Conservation (phyloP, 2,797 vertebrate genomes). For the Pterois miles region DNA sequence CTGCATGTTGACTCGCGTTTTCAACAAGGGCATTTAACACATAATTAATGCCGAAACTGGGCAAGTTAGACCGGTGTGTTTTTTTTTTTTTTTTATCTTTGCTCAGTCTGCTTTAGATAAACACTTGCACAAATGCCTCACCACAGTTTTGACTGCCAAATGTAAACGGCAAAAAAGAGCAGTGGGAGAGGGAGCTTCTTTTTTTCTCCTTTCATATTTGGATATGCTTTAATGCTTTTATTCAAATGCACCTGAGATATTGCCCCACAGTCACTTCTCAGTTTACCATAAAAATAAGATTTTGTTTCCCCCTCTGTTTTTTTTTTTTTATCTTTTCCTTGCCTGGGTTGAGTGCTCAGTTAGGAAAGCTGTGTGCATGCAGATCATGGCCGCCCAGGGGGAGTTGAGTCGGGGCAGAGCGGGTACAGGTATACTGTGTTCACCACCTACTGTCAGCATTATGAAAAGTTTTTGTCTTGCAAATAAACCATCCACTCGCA, state of each 20-base stretch:
- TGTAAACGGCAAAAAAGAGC: conserved; percentile 82
- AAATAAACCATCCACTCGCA: conserved; percentile 63
- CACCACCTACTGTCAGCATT: conserved; percentile 48
- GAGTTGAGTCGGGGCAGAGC: conserved; percentile 35
- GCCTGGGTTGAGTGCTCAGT: conserved; percentile 66
- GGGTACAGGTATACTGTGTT: conserved; percentile 43
- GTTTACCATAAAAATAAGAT: conserved; percentile 81
- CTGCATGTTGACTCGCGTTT: conserved; percentile 69
- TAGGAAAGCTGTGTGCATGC: conserved; percentile 58
- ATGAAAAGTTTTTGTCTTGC: conserved; percentile 75
- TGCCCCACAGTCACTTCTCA: conserved; percentile 74
- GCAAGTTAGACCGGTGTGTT: conserved; percentile 37
- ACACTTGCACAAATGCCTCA: conserved; percentile 80
- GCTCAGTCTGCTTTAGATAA: conserved; percentile 71
- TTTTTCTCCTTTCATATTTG: conserved; percentile 69
- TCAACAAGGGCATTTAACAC: conserved; percentile 74
- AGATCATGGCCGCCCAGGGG: conserved; percentile 52
- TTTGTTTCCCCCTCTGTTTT: conserved; percentile 53
- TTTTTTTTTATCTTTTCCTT: conserved; percentile 7
- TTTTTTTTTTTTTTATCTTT: conserved; percentile 50
- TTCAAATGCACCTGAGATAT: conserved; percentile 84
- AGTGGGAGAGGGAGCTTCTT: conserved; percentile 29
- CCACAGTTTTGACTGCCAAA: conserved; percentile 89
- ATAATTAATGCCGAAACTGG: conserved; percentile 72
- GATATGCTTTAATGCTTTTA: conserved; percentile 85